Base-by-base conservation (phyloP, 1,140 invertebrate species). In the Atta cephalotes region DNA sequence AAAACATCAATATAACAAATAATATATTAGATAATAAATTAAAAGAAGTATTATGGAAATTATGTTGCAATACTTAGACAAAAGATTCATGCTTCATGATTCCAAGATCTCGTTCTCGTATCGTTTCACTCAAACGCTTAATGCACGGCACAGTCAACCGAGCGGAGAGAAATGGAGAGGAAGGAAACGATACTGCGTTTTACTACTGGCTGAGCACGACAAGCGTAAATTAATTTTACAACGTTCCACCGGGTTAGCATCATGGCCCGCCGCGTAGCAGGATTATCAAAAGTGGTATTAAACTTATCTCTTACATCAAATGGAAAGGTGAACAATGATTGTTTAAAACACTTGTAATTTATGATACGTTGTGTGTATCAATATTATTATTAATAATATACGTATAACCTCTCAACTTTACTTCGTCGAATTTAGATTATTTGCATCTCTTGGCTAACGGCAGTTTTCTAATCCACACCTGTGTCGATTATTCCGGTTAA, bases 151-250 rank as follows among this genome's bases (percentile, higher is more conserved):
- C 78, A 56, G 58, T 79, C 86, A 68, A 79, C 86, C 62, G 58
- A 74, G 86, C 86, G 88, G 56, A 74, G 35, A 81, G 60, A 72
- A 77, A 80, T 56, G 81, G 79, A 51, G 70, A 77, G 84, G 70
- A 86, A 79, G 77, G 80, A 81, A 89, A 85, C 76, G 68, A 89
- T 78, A 81, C 72, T 70, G 62, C 63, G 87, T 77, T 89, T 86
- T 72, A 85, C 63, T 70, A 72, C 79, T 84, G 85, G 79, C 84
- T 66, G 70, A 81, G 53, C 86, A 87, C 78, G 74, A 87, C 87
- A 81, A 86, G 87, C 78, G 71, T 82, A 86, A 88, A 88, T 88
- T 88, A 82, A 89, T 88, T 86, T 86, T 62, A 88, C 77, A 86
- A 53, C 77, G 51, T 86, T 77, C 53, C 71, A 56, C 18, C 58